Evolutionary conservation across 92 coral and sea anemone species (phyloP).

Genomic region (Paragorgia papillata): DNA sequence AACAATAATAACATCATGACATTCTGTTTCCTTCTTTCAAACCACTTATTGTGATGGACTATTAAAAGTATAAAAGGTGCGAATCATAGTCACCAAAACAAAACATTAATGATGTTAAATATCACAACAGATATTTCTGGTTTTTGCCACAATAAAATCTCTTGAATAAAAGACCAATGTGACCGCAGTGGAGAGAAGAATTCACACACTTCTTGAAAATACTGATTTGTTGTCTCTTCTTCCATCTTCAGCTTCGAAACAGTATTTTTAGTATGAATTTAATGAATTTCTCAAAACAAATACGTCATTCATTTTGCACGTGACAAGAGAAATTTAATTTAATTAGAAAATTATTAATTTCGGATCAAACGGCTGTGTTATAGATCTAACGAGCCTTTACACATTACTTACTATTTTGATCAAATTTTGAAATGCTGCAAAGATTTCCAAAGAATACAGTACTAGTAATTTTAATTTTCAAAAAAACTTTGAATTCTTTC

Average conservation of each 20-base stretch:
- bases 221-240: neutral
- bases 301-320: conserved; percentile 17
- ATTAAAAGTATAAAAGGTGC: neutral
- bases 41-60: neutral
- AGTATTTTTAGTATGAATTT: neutral
- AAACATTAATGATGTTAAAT: conserved; percentile 33
- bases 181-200: conserved; percentile 18
- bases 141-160: conserved; percentile 31
- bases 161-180: conserved; percentile 21
- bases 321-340: neutral
- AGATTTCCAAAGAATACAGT: too few relatives aligned
- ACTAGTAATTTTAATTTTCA: too few relatives aligned
- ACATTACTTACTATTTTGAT: too few relatives aligned
- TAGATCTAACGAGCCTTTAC: too few relatives aligned
- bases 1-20: neutral
- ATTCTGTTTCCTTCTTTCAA: neutral
- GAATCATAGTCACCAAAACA: conserved; percentile 36
- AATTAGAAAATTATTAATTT: too few relatives aligned
- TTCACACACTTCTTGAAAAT: neutral
- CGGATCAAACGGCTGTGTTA: too few relatives aligned
- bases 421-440: too few relatives aligned
- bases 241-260: conserved; percentile 9
- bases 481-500: too few relatives aligned
- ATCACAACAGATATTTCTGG: conserved; percentile 21
- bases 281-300: neutral